Evolutionary conservation across 2,113 vertebrate species (phyloP).

Genomic region (Cephalophus harveyi): DNA sequence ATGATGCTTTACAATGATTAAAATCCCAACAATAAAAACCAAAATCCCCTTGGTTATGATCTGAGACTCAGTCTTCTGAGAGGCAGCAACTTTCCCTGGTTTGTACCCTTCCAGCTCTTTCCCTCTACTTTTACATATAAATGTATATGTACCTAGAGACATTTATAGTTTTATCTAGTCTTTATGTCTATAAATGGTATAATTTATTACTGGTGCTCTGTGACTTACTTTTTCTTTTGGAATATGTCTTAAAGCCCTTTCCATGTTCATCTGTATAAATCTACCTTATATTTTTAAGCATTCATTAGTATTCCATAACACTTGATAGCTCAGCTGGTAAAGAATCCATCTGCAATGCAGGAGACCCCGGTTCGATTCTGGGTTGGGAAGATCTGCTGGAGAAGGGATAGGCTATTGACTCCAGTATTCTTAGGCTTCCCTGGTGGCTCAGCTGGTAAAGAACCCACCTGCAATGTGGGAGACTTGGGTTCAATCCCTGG

Average conservation of each 20-base stretch:
- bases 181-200: not conserved
- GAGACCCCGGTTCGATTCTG: not conserved
- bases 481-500: not conserved
- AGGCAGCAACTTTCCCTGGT: not conserved
- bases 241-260: not conserved
- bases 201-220: not conserved
- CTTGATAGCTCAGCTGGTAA: not conserved
- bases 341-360: not conserved
- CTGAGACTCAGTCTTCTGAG: not conserved
- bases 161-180: not conserved
- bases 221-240: not conserved
- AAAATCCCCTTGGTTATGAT: not conserved
- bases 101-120: not conserved
- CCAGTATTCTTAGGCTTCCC: not conserved
- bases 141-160: not conserved
- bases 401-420: not conserved
- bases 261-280: not conserved
- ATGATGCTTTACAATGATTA: not conserved
- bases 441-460: not conserved
- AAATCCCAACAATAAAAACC: not conserved
- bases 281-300: not conserved
- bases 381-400: not conserved
- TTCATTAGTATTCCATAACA: not conserved
- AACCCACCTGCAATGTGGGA: not conserved
- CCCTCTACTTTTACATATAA: not conserved